Base-by-base conservation (phyloP, 2,113 vertebrate genomes). In the Collichthys lucidus region DNA sequence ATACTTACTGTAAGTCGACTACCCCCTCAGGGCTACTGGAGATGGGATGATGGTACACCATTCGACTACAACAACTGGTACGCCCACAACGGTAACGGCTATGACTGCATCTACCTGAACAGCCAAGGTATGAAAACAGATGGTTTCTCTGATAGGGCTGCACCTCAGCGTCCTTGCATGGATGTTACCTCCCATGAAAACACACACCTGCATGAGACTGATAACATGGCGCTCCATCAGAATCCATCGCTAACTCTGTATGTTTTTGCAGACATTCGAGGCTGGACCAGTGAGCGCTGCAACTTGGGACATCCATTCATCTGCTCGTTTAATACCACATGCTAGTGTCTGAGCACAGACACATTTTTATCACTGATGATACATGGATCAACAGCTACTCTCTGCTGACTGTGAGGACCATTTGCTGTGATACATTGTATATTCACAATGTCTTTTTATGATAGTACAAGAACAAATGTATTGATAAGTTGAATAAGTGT, bases 41-140 rank as follows among this genome's bases (percentile, higher is more conserved):
- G 4, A 22, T 56, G 53, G 53, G 53, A 56, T 24, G 53, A 56
- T 56, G 53, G 53, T 5, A 24, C 53, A 14, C 11, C n/a, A 4
- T 56, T 56, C n/a, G 20, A 56, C 53, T 56, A 56, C 53, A 56
- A 56, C 53, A 56, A 56, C 55, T 56, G 55, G 55, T 26, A 55
- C 15, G 22, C 20, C 52, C n/a, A 55, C 10, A 11, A 1, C 20
- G 11, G 11, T 5, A 14, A 11, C 6, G 5, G n/a, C 53, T 56
- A 56, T 24, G 55, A 56, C 55, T 56, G 55, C 6, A 0, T 56
- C 11, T 7, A 56, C 22, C 15, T 56, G 22, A 56, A 56, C 55
- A 56, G 55, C 22, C n/a, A 56, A 26, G 55, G n/a, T 35, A 7
- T 8, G 35, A 35, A 35, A 35, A 35, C 31, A 31, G 31, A 31